These are phyloP conservation scores for Cristatella mucedo DNA, from an alignment of 2,888 invertebrate genomes.

Conservation along the genomic window DNA sequence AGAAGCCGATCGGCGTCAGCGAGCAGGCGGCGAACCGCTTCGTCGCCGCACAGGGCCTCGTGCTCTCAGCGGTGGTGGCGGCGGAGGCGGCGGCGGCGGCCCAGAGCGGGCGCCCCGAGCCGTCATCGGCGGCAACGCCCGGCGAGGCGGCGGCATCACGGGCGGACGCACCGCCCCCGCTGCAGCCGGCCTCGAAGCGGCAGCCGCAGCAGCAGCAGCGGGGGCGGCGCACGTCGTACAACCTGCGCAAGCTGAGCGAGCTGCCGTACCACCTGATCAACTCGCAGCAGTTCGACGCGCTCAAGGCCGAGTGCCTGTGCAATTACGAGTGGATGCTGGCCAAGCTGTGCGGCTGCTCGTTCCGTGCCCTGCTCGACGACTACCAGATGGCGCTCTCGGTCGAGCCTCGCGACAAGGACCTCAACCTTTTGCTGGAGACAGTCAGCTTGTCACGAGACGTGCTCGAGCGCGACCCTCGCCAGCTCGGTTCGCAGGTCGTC, in stretches of 20 bases:
- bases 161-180: slow-evolving; percentile 1
- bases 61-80: slow-evolving; percentile 13
- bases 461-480: slow-evolving; percentile 62
- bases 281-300: slow-evolving; percentile 39
- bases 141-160: not conserved
- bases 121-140: not conserved
- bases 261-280: slow-evolving; percentile 61
- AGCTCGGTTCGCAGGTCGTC: slow-evolving; percentile 58
- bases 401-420: slow-evolving; percentile 25
- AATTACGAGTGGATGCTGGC: slow-evolving; percentile 62
- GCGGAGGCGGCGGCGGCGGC: slow-evolving; percentile 33
- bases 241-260: slow-evolving; percentile 63
- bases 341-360: slow-evolving; percentile 60
- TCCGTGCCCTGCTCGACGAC: slow-evolving; percentile 60
- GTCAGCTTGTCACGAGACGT: slow-evolving; percentile 56
- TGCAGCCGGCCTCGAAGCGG: slow-evolving; percentile 61
- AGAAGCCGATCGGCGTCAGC: slow-evolving; percentile 21
- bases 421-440: slow-evolving; percentile 49
- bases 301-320: slow-evolving; percentile 54
- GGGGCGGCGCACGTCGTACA: slow-evolving; percentile 42
- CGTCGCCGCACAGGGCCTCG: slow-evolving; percentile 21
- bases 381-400: slow-evolving; percentile 43
- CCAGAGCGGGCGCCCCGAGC: slow-evolving; percentile 61
- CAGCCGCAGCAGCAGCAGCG: not conserved
- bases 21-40: slow-evolving; percentile 17